Percentiles rank a stretch among this genome's conserved stretches.
These are phyloP conservation scores for Hyaena hyaena DNA, from an alignment of 2,113 vertebrate genomes.

Conservation along the genomic window DNA sequence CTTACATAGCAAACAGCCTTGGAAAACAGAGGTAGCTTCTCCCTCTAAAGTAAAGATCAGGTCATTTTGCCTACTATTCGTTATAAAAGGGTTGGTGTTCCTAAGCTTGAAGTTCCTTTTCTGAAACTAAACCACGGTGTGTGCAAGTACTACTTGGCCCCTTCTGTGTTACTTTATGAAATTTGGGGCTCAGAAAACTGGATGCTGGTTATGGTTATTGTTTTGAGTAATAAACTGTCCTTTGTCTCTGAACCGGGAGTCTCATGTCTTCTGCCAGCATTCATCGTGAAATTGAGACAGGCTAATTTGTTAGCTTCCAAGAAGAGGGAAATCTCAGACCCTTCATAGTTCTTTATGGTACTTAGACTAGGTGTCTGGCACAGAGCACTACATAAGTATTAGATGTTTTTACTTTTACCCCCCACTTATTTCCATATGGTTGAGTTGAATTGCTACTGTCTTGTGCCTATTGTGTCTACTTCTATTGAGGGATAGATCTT, in stretches of 20 bases:
- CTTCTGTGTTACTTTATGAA: not conserved
- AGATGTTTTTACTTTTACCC: not conserved
- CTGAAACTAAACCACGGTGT: not conserved
- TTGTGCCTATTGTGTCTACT: not conserved
- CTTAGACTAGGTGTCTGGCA: not conserved
- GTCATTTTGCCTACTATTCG: not conserved
- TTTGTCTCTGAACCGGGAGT: not conserved
- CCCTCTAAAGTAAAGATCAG: not conserved
- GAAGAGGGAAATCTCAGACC: not conserved
- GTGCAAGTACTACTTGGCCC: not conserved
- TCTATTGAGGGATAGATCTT: not conserved
- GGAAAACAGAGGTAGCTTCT: not conserved
- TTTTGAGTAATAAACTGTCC: not conserved
- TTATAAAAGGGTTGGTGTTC: not conserved
- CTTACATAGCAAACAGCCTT: not conserved
- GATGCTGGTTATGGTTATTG: not conserved
- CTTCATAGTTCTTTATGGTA: not conserved
- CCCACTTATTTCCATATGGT: not conserved
- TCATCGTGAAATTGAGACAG: not conserved
- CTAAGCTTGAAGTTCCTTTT: not conserved
- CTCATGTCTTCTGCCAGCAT: not conserved
- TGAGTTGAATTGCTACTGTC: not conserved
- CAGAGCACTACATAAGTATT: not conserved
- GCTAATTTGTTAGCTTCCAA: not conserved
- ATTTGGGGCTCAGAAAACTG: not conserved